Evolutionary conservation across 2,888 invertebrate genomes (phyloP), one percentile per base, ranked within the genome.

Genomic region (Bruchidius siliquastri): DNA sequence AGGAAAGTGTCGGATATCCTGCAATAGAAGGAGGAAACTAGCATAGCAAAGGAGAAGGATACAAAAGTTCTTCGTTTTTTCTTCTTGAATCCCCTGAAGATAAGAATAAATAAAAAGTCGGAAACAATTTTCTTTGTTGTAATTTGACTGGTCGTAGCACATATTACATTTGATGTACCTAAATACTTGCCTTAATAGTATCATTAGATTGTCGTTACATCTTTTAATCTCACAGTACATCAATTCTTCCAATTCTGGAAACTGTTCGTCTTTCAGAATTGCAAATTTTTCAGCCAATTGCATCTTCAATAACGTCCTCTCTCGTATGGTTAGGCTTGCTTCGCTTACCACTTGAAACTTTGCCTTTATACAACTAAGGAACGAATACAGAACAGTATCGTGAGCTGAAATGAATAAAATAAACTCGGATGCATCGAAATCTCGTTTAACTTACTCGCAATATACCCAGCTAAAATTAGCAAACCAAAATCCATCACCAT

Each of bases 191-290:
- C 75, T 73, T 66, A 81, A 74, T 18, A 82, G 74, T 32, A 76
- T 76, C 69, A 77, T 78, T n/a, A 82, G 74, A 79, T 82, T 81
- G 72, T 78, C 73, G 0, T 77, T 79, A 71, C 79, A 80, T 21
- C 77, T 79, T 20, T 74, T 78, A 67, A 82, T 72, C 72, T 82
- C 79, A 8, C 67, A 69, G 71, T 81, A 79, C 77, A 81, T 77
- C 69, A 75, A 76, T 22, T 75, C 13, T 49, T 81, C 78, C 66
- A 82, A 74, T 68, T 71, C 70, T 21, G 76, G 76, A 71, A 76
- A 67, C 3, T 74, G 75, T 20, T 67, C 67, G 67, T 81, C 81
- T 21, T 77, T 22, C 20, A 80, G 72, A 20, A 74, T 10, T 10
- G 71, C 6, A 72, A 73, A 73, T 69, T 78, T 68, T 21, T 72